Evolutionary conservation across 2,113 vertebrate genomes (phyloP), one percentile per base, ranked within the genome.

Genomic region (Panthera tigris): DNA sequence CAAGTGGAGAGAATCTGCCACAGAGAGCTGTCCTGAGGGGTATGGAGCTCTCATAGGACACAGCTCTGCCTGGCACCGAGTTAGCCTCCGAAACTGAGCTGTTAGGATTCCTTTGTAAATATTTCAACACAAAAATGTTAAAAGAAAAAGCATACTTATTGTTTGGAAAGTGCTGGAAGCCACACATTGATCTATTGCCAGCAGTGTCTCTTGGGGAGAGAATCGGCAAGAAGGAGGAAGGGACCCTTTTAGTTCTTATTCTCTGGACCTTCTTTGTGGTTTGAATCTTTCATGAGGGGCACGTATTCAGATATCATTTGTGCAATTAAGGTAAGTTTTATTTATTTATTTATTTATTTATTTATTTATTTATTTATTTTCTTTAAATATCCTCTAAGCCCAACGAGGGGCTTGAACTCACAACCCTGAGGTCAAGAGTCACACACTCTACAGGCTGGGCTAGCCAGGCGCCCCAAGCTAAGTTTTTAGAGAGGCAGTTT

Each of bases 41-140:
- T 9, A 4, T 12, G 0, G 21, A 25, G 15, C 39, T 66, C 89
- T 69, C 1, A 4, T 1, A 11, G 39, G 61, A n/a, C 68, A n/a
- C 10, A 0, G 39, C 52, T 7, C 4, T 1, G 27, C 33, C 4
- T 2, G 9, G 3, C 41, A 29, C 7, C 2, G 71, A 73, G 27
- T 45, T 39, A 6, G 21, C 25, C 69, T 52, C 16, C 31, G 1
- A 12, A 57, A 80, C 27, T 2, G 6, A 39, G 31, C 14, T 12
- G 45, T 74, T 45, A 61, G 66, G 63, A 41, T 14, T 21, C 5
- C 2, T 55, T 55, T 78, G 63, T 69, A 79, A 50, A 25, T 31
- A 23, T 92, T 71, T 41, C 36, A 27, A 66, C 52, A 45, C 50
- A 50, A 78, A 69, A 50, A 45, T 18, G 23, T 65, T 55, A 18